Evolutionary conservation across 1,140 invertebrate genomes (phyloP), one percentile per base, ranked within the genome.

Genomic region (Saccostrea glomerata): DNA sequence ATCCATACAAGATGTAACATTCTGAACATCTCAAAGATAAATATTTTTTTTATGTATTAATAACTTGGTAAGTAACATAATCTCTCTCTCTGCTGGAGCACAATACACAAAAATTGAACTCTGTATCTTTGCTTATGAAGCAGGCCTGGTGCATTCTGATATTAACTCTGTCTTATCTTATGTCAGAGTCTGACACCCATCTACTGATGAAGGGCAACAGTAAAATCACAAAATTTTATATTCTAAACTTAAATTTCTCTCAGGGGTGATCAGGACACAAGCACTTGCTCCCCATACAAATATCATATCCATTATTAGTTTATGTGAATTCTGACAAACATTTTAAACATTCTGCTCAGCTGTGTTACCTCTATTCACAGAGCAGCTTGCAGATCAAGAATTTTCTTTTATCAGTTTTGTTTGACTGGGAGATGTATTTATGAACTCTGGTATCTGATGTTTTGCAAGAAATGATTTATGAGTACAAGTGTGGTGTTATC

Each of bases 21-120:
- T 17, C 58, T 63, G 70, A 77, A 30, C 25, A 77, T 36, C 25
- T 36, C 70, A 30, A 12, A 77, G 23, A 77, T 30, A 77, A 13
- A 13, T 77, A 30, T 30, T 77, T 77, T 77, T 73, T 36, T 77
- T 77, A 30, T 77, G 70, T 25, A 77, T 13, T 15, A 30, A 77
- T 77, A 77, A 47, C 47, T 47, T 77, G 23, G 23, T 25, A 25
- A 25, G 30, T 77, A 77, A 77, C 25, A 25, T 77, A 77, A 77
- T 36, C 70, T 30, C 17, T 20, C 30, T 77, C 25, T 77, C 70
- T 15, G 70, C 70, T 30, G 25, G 70, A 77, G 30, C 25, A 77
- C 70, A 77, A 77, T 77, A 77, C 70, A 77, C 70, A 77, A 36
- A 73, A 77, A 77, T 36, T 77, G 47, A 47, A 77, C 15, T 25